Conservation (phyloP, 1,140 invertebrate species). For the Drosophila seguyi region DNA sequence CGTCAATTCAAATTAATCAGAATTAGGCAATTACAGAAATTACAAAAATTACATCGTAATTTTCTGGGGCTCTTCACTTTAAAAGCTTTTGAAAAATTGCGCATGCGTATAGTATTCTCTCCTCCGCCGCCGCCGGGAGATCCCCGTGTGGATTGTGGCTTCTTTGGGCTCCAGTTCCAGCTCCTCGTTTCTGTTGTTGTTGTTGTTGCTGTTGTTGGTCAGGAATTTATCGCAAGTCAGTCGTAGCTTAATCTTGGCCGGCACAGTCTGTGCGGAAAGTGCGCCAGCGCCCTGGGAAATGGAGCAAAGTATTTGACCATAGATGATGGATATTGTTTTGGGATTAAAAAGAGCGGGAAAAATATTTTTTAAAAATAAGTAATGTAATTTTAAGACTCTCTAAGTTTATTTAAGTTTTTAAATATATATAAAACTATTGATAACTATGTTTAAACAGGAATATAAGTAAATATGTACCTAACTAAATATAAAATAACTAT, state of each 20-base stretch:
- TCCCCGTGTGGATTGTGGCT: conserved; percentile 12
- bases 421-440: too few species aligned
- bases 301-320: background rate
- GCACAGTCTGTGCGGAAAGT: conserved; percentile 31
- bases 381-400: background rate
- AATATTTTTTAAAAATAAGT: background rate
- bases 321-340: background rate
- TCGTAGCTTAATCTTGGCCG: conserved; percentile 29
- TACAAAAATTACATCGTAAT: conserved; percentile 85
- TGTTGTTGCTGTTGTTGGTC: conserved; percentile 1
- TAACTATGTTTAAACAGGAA: too few species aligned
- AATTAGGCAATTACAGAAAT: conserved; percentile 85
- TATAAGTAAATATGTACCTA: too few species aligned
- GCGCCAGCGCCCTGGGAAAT: conserved; percentile 17
- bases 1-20: conserved; percentile 85
- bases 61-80: conserved; percentile 77
- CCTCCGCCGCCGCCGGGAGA: background rate
- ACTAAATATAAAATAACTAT: too few species aligned
- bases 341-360: background rate
- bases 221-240: conserved; percentile 61
- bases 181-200: background rate
- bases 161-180: conserved; percentile 8
- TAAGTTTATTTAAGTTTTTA: too few species aligned
- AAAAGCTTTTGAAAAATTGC: conserved; percentile 84
- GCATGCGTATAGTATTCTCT: conserved; percentile 63